Conservation (phyloP, 2,113 vertebrate species). For the Verasper variegatus region DNA sequence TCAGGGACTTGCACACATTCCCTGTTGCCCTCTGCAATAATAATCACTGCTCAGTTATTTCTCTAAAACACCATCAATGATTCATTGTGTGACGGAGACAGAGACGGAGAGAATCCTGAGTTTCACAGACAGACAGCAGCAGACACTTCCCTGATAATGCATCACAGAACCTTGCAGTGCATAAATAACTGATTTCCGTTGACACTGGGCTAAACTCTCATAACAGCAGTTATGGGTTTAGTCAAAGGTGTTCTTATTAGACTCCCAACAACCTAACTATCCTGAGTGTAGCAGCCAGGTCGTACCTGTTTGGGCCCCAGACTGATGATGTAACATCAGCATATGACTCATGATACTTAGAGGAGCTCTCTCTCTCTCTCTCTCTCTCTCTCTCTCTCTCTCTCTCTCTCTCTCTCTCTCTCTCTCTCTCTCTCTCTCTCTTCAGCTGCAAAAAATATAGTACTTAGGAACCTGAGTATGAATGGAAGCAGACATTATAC, state of each 20-base stretch:
- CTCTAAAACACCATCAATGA: slow-evolving; percentile 37
- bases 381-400: not conserved
- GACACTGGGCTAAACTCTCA: slow-evolving; percentile 4
- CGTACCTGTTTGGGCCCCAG: slow-evolving; percentile 38
- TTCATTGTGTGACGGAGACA: slow-evolving; percentile 37
- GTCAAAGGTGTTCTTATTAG: not conserved
- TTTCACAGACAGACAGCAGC: slow-evolving; percentile 5
- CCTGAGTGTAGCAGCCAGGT: slow-evolving; percentile 2
- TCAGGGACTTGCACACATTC: slow-evolving; percentile 41
- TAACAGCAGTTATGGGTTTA: not conserved
- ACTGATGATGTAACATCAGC: slow-evolving; percentile 48
- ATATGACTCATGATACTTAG: slow-evolving; percentile 54
- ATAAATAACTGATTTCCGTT: slow-evolving; percentile 23
- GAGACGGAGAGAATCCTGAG: slow-evolving; percentile 4
- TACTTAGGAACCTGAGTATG: not conserved
- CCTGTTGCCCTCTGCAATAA: slow-evolving; percentile 61
- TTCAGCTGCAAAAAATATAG: not conserved
- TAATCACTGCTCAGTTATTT: slow-evolving; percentile 43
- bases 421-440: slow-evolving; percentile 9
- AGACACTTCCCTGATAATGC: slow-evolving; percentile 15
- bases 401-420: slow-evolving; percentile 26
- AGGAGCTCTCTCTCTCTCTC: slow-evolving; percentile 11
- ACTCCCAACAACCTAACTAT: slow-evolving; percentile 18
- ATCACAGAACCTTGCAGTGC: not conserved
- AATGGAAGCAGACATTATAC: not conserved